Percentiles rank a stretch among this genome's conserved stretches.
phyloP scores from a whole-genome alignment of 1,140 invertebrate species.

The Formica selysi region DNA sequence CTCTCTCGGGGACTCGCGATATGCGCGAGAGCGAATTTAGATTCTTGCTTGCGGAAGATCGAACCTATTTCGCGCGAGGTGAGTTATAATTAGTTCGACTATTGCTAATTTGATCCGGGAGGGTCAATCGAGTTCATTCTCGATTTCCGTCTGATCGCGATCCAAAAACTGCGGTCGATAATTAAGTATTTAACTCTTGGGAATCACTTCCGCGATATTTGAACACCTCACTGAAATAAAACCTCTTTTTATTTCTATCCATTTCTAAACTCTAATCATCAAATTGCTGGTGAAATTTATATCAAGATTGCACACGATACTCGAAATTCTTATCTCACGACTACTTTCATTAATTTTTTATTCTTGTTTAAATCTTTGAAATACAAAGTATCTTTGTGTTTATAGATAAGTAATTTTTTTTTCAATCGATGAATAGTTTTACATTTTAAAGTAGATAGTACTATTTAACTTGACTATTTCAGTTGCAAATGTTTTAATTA shows the following conservation, averaged over 20 bases:
- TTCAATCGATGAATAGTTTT: neutral
- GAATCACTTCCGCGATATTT: neutral
- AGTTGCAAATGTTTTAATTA: neutral
- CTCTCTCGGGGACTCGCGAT: neutral
- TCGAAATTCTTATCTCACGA: neutral
- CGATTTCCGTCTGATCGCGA: neutral
- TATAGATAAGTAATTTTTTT: neutral
- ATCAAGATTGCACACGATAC: no score
- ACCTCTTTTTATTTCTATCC: neutral
- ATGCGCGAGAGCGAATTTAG: constrained; percentile 25
- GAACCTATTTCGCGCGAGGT: neutral
- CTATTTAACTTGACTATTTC: constrained; percentile 7
- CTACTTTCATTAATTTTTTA: neutral
- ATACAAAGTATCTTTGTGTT: neutral
- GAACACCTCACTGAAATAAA: neutral
- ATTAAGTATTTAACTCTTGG: neutral
- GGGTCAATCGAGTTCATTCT: constrained; percentile 3
- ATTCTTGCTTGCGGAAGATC: constrained; percentile 2
- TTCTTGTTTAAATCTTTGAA: neutral
- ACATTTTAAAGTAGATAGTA: neutral
- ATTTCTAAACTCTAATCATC: neutral
- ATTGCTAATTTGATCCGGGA: neutral
- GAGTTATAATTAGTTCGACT: constrained; percentile 18
- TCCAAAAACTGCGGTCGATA: neutral
- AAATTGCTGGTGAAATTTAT: neutral